These are phyloP conservation scores for Eupithecia insigniata DNA, from an alignment of 2,888 invertebrate genomes.

Conservation along the genomic window DNA sequence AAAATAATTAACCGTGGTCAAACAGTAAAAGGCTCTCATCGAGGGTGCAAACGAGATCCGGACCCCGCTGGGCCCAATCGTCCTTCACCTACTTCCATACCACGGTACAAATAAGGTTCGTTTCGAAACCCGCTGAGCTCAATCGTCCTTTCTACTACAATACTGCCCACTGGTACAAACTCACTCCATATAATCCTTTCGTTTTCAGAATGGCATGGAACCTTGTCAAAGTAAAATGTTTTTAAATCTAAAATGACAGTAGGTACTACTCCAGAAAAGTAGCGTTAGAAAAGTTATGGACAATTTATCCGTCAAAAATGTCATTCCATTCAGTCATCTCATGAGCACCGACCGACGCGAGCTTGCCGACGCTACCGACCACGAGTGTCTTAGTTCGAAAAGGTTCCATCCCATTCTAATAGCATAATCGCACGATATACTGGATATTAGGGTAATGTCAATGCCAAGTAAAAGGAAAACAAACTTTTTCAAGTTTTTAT, in stretches of 20 bases:
- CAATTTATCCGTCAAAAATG: no score
- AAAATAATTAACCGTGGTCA: constrained; percentile 1
- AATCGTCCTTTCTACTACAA: neutral
- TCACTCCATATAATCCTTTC: neutral
- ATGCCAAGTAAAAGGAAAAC: no score
- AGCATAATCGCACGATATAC: no score
- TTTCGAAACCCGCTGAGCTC: neutral
- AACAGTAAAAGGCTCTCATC: constrained; percentile 9
- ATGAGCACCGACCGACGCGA: neutral
- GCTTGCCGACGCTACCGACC: neutral
- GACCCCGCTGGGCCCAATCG: neutral
- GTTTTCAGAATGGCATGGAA: neutral
- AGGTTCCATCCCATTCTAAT: neutral
- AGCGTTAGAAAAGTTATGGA: no score
- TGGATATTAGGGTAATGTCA: no score
- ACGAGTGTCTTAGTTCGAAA: neutral
- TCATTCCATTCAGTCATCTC: neutral
- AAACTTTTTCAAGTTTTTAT: no score
- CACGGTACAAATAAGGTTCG: neutral
- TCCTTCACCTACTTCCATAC: neutral
- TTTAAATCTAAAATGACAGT: neutral
- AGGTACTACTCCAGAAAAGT: no score
- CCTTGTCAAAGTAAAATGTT: neutral
- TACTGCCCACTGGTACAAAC: neutral
- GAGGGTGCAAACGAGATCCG: constrained; percentile 4